Conservation (phyloP, 2,797 vertebrate species). For the Mormyrus proboscirostris region DNA sequence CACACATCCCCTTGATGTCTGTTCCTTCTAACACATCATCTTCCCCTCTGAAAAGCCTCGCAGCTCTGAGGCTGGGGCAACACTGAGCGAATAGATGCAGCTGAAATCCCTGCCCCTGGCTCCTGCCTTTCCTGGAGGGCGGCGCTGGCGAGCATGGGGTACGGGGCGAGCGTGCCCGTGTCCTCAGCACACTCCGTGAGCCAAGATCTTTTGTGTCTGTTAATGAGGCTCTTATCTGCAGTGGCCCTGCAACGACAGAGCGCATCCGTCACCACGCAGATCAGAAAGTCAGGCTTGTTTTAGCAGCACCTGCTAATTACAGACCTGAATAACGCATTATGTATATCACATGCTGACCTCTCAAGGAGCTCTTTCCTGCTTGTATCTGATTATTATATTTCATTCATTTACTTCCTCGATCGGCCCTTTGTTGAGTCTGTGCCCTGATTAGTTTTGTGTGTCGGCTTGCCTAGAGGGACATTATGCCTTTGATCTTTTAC, state of each 20-base stretch:
- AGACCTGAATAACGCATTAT: slow-evolving; percentile 12
- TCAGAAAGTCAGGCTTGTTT: slow-evolving; percentile 8
- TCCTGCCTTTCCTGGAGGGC: not conserved
- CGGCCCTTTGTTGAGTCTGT: not conserved
- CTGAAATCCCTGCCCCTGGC: not conserved
- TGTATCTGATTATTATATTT: slow-evolving; percentile 14
- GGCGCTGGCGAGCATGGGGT: not conserved
- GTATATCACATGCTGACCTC: slow-evolving; percentile 8
- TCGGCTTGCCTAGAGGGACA: not conserved
- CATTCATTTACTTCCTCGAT: slow-evolving; percentile 5
- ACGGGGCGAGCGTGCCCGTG: not conserved
- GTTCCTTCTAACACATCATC: slow-evolving; percentile 11
- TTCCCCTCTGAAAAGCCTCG: not conserved
- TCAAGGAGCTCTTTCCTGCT: slow-evolving; percentile 14
- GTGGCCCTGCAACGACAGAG: not conserved
- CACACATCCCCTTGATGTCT: slow-evolving; percentile 17
- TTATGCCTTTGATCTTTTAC: not conserved
- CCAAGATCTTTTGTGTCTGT: slow-evolving; percentile 15
- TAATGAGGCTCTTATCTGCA: slow-evolving; percentile 19
- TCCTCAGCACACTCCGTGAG: not conserved
- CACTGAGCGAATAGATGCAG: slow-evolving; percentile 19
- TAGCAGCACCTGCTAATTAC: slow-evolving; percentile 9
- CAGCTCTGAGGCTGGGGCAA: slow-evolving; percentile 12
- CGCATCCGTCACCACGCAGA: not conserved
- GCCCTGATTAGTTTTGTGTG: not conserved